Base-by-base conservation (phyloP, 2,113 vertebrate species). In the Poeciliopsis prolifica region DNA sequence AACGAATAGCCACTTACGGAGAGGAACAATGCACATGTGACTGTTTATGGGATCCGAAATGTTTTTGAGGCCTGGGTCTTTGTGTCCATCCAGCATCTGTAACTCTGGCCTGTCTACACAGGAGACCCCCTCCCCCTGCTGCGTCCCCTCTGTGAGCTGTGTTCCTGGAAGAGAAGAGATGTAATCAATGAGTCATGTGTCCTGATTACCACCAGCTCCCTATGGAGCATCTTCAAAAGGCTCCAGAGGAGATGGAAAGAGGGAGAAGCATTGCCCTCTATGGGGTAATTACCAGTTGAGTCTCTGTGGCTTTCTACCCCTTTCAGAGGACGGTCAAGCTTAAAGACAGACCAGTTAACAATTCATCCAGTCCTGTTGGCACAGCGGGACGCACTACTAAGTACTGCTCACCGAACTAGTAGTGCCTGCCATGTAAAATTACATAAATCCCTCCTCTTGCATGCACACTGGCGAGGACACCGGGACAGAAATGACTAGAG, bases 101-200 rank as follows among this genome's bases (percentile, higher is more conserved):
- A 76, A 77, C 68, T 68, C 82, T 15, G 24, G 29, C 65, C 35
- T 70, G 42, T 73, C 26, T 81, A 65, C 78, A 71, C 77, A 65
- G 60, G 66, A 35, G 60, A 65, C 54, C 72, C 68, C 87, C 40
- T 78, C 78, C 87, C 80, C 81, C 83, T 65, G 72, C 77, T 82
- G 73, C 15, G 73, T 86, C 85, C 85, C 80, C 65, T 82, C 64
- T 78, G 68, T 75, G 72, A 75, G 73, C 66, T 79, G 68, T 84
- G 82, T 92, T 89, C 89, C 84, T 87, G 89, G 78, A 90, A 87
- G 86, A 85, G 68, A 80, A 78, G 63, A 84, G 83, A 67, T 79
- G 82, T 87, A 88, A 91, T 92, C 90, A 91, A 89, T 92, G 91
- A 93, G 83, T 91, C 85, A 92, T 89, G 89, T 90, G 87, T 85